These are phyloP conservation scores for Mionectes macconnelli DNA, from an alignment of 2,113 vertebrate genomes.

Conservation along the genomic window DNA sequence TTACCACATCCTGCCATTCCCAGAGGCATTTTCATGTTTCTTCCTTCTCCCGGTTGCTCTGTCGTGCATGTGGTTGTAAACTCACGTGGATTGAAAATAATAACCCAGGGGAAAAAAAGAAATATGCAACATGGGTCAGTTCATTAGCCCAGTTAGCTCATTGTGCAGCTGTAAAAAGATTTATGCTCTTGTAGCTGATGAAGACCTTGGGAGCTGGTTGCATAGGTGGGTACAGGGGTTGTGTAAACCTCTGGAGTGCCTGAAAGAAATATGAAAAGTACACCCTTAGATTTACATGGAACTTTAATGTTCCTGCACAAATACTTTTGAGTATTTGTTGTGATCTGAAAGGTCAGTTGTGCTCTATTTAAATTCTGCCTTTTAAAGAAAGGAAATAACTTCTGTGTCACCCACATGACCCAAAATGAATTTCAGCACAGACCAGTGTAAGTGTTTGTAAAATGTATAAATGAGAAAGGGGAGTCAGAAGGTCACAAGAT, in stretches of 20 bases:
- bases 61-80: not conserved
- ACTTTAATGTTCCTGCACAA: not conserved
- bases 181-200: not conserved
- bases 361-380: not conserved
- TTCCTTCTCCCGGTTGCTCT: not conserved
- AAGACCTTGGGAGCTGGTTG: not conserved
- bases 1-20: not conserved
- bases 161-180: not conserved
- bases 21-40: not conserved
- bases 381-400: slow-evolving; percentile 3
- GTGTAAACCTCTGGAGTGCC: not conserved
- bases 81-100: not conserved
- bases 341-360: not conserved
- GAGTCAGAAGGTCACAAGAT: not conserved
- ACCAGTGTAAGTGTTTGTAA: not conserved
- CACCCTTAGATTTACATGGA: not conserved
- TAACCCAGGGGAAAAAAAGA: not conserved
- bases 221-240: not conserved
- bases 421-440: not conserved
- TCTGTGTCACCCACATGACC: not conserved
- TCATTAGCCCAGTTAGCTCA: not conserved
- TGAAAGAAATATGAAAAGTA: not conserved
- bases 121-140: not conserved
- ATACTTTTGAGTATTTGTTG: not conserved
- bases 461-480: not conserved